Percentiles rank a stretch among this genome's conserved stretches.
Evolutionary conservation across 2,797 vertebrate species (phyloP).

Genomic region (Ctenopoma multispine): DNA sequence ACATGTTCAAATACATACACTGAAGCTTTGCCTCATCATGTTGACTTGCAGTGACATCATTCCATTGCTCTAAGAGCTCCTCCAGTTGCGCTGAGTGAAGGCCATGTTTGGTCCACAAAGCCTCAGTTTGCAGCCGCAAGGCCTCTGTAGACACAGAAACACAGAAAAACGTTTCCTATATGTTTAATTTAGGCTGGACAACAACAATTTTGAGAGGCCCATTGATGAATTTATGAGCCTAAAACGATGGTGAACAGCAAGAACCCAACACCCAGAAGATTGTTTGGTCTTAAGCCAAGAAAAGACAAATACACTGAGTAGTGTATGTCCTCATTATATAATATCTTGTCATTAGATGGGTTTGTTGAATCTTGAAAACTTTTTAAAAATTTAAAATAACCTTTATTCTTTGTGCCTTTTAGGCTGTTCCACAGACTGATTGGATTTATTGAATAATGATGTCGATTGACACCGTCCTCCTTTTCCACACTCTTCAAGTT

Average conservation of each 20-base stretch:
- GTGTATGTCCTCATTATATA: background rate
- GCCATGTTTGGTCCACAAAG: constrained; percentile 81
- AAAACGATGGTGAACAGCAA: background rate
- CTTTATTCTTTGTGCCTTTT: background rate
- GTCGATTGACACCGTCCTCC: background rate
- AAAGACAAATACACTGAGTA: background rate
- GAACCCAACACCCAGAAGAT: background rate
- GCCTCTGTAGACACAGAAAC: constrained; percentile 83
- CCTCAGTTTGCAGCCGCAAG: constrained; percentile 83
- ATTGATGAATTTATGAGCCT: background rate
- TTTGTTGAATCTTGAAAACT: background rate
- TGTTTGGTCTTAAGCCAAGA: constrained; percentile 2
- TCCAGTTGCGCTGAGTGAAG: constrained; percentile 83
- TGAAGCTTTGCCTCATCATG: constrained; percentile 62
- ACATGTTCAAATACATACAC: constrained; percentile 43
- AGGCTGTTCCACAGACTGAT: background rate
- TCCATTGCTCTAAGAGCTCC: constrained; percentile 85
- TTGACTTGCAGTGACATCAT: constrained; percentile 76
- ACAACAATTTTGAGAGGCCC: background rate
- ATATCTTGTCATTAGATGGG: background rate
- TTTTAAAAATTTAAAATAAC: background rate
- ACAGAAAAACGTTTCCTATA: constrained; percentile 16
- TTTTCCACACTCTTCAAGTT: background rate
- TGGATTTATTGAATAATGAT: background rate
- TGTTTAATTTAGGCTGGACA: background rate